Conservation (phyloP, 1,140 invertebrate species). For the Artemia franciscana region DNA sequence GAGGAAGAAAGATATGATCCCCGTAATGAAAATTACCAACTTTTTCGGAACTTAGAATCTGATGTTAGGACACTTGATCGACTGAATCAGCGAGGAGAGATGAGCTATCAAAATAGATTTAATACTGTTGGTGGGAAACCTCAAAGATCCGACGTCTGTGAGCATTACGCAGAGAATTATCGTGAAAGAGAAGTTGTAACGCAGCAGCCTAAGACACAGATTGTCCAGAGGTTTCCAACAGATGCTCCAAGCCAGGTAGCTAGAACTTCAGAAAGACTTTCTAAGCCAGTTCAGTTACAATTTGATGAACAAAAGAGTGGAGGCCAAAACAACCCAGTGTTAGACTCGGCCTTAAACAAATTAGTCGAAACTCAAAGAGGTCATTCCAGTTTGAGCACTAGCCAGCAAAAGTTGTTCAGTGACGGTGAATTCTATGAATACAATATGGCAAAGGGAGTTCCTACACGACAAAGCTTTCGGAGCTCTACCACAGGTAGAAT, state of each 20-base stretch:
- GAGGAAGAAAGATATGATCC: constrained; percentile 46
- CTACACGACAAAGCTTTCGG: constrained; percentile 9
- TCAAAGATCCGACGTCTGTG: not conserved
- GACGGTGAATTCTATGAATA: constrained; percentile 13
- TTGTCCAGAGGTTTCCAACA: not conserved
- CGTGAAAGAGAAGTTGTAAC: constrained; percentile 45
- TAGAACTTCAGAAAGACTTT: not conserved
- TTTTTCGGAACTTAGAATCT: constrained; percentile 7
- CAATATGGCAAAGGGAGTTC: constrained; percentile 10
- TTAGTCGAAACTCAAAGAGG: constrained; percentile 28
- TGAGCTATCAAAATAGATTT: constrained; percentile 27
- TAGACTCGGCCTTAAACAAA: constrained; percentile 11
- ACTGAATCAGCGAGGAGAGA: constrained; percentile 21
- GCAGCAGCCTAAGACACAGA: not conserved
- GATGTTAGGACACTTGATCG: constrained; percentile 6
- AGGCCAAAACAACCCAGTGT: constrained; percentile 19
- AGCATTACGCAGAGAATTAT: constrained; percentile 17
- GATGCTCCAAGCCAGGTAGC: not conserved
- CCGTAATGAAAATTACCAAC: constrained; percentile 11
- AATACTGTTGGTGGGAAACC: constrained; percentile 21
- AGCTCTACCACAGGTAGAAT: constrained; percentile 11
- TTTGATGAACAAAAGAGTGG: constrained; percentile 17
- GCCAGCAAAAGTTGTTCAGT: not conserved
- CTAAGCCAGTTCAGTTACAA: not conserved
- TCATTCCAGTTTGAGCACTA: not conserved